These are phyloP conservation scores for Gymnopithys bicolor DNA, from an alignment of 2,797 vertebrate genomes.

Conservation along the genomic window DNA sequence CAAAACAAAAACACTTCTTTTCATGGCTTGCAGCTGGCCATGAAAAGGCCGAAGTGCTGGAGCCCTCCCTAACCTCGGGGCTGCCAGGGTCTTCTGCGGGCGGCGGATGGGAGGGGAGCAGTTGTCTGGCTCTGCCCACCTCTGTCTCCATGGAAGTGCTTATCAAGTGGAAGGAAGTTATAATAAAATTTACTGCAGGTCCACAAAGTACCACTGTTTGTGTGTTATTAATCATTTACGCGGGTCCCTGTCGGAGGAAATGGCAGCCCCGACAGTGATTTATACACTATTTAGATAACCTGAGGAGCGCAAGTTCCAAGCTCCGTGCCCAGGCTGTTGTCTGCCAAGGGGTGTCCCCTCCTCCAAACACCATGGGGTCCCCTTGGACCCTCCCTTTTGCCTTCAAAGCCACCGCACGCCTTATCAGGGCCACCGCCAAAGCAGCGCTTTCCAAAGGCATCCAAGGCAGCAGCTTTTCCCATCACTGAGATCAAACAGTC, in stretches of 20 bases:
- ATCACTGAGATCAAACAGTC: background rate
- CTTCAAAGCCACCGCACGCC: background rate
- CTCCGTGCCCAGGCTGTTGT: background rate
- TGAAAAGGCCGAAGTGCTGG: background rate
- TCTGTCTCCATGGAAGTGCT: slow-evolving; percentile 15
- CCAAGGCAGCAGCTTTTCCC: background rate
- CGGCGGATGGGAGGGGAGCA: background rate
- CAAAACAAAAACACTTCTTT: background rate
- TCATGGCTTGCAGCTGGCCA: slow-evolving; percentile 49
- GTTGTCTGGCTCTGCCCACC: background rate
- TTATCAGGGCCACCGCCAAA: slow-evolving; percentile 5
- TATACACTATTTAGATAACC: slow-evolving; percentile 52
- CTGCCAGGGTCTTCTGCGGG: background rate
- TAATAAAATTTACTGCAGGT: slow-evolving; percentile 8
- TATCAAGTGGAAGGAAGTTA: slow-evolving; percentile 62
- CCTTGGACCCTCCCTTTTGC: background rate
- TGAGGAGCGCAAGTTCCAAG: background rate
- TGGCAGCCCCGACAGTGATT: slow-evolving; percentile 9
- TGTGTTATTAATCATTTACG: background rate
- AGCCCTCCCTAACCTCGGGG: background rate
- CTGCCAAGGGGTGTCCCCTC: background rate
- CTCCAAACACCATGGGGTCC: background rate
- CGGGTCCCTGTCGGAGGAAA: slow-evolving; percentile 28
- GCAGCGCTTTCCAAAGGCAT: background rate
- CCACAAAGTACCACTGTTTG: slow-evolving; percentile 23